Conservation (phyloP, 2,113 vertebrate genomes). For the Uria lomvia region DNA sequence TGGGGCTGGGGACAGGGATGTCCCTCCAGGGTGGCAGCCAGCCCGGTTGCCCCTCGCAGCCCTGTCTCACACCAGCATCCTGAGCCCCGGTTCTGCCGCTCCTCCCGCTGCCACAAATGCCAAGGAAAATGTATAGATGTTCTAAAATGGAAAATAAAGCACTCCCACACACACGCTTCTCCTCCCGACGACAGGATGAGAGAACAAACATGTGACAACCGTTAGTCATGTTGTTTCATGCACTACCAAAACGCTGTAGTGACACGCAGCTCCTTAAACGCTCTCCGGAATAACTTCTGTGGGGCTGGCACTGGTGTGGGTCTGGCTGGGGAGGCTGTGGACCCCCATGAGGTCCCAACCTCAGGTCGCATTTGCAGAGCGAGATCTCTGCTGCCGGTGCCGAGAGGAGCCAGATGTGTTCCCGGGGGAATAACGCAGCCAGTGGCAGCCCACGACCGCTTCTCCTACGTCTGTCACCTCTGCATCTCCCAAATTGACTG, state of each 20-base stretch:
- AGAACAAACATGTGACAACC: conserved; percentile 39
- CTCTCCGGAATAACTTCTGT: neutral
- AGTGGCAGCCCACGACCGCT: neutral
- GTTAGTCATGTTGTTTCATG: conserved; percentile 15
- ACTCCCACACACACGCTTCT: conserved; percentile 1
- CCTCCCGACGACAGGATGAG: neutral
- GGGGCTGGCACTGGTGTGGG: rapidly evolving
- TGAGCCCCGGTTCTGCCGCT: neutral
- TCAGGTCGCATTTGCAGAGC: neutral
- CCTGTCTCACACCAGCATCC: neutral
- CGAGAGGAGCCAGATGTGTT: neutral
- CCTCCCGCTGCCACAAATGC: neutral
- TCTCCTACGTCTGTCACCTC: neutral
- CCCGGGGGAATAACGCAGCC: neutral
- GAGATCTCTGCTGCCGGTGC: neutral
- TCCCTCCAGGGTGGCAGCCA: neutral
- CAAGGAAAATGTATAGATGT: neutral
- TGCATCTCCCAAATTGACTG: neutral
- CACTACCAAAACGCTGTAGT: neutral
- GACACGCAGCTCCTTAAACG: neutral
- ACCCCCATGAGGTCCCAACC: rapidly evolving
- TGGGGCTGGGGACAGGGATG: neutral
- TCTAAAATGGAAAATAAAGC: neutral
- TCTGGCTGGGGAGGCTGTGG: neutral
- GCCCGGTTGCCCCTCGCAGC: neutral